These are phyloP conservation scores for Drosophila pseudoobscura DNA, from an alignment of 1,140 invertebrate species.

Conservation along the genomic window DNA sequence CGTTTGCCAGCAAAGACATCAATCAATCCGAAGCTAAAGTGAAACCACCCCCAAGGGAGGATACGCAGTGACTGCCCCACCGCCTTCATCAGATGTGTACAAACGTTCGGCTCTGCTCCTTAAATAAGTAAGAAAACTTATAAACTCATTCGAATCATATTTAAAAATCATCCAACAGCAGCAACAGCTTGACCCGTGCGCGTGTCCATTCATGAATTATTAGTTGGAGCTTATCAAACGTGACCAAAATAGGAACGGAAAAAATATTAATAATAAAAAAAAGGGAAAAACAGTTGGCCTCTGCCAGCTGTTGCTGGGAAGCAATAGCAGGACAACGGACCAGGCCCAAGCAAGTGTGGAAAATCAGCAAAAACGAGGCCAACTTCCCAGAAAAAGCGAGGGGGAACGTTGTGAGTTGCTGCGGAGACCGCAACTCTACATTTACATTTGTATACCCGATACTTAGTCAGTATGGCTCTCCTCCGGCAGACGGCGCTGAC, in stretches of 20 bases:
- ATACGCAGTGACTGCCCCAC: too few species aligned
- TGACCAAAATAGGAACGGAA: conserved; percentile 68
- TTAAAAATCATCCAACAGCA: conserved; percentile 69
- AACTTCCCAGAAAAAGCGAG: conserved; percentile 8
- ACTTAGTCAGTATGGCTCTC: too few species aligned
- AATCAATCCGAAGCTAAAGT: conserved; percentile 56
- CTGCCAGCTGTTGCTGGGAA: conserved; percentile 61
- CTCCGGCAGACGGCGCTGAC: too few species aligned
- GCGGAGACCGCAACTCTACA: too few species aligned
- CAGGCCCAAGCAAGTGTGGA: conserved; percentile 60
- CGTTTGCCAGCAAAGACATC: conserved; percentile 67
- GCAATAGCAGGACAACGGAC: too few species aligned
- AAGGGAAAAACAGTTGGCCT: conserved; percentile 19
- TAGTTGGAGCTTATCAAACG: conserved; percentile 77
- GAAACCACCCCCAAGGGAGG: conserved; percentile 40
- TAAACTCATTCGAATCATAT: conserved; percentile 81
- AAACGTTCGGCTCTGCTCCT: conserved; percentile 10
- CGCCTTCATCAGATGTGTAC: too few species aligned
- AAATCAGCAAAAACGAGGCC: conserved; percentile 56
- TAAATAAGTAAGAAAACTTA: conserved; percentile 77
- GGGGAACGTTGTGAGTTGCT: too few species aligned
- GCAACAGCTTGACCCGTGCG: conserved; percentile 56
- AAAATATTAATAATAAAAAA: conserved; percentile 59
- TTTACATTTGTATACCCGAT: too few species aligned
- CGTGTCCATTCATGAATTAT: conserved; percentile 74